phyloP scores from a whole-genome alignment of 2,113 vertebrate genomes.

The Pardalotus punctatus region DNA sequence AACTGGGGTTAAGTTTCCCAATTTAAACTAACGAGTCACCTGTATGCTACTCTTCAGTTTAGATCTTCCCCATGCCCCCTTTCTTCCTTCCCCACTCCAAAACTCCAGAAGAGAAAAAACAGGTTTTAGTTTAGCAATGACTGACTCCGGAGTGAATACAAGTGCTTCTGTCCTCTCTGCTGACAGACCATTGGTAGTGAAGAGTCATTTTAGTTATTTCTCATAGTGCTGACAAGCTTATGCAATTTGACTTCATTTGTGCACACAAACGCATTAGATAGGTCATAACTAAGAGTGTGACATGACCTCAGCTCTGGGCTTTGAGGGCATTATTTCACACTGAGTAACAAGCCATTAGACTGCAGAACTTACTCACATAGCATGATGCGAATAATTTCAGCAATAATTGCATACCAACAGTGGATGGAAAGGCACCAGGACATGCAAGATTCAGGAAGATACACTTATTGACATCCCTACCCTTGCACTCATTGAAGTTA shows the following conservation, averaged over 20 bases:
- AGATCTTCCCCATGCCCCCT: not conserved
- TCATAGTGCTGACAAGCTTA: not conserved
- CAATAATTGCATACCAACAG: not conserved
- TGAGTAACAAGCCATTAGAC: conserved; percentile 13
- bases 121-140: not conserved
- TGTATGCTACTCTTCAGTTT: not conserved
- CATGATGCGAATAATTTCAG: not conserved
- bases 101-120: not conserved
- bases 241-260: not conserved
- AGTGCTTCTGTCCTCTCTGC: not conserved
- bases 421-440: not conserved
- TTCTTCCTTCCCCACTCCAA: not conserved
- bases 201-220: not conserved
- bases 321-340: conserved; percentile 11
- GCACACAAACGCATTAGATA: not conserved
- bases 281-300: not conserved
- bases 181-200: not conserved
- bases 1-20: conserved; percentile 4
- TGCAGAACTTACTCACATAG: not conserved
- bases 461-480: not conserved
- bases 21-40: not conserved
- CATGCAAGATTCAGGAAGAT: not conserved
- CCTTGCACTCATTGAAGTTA: not conserved
- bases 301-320: conserved; percentile 1
- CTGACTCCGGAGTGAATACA: not conserved